Conservation (phyloP, 1,140 invertebrate species). For the Drosophila gunungcola region DNA sequence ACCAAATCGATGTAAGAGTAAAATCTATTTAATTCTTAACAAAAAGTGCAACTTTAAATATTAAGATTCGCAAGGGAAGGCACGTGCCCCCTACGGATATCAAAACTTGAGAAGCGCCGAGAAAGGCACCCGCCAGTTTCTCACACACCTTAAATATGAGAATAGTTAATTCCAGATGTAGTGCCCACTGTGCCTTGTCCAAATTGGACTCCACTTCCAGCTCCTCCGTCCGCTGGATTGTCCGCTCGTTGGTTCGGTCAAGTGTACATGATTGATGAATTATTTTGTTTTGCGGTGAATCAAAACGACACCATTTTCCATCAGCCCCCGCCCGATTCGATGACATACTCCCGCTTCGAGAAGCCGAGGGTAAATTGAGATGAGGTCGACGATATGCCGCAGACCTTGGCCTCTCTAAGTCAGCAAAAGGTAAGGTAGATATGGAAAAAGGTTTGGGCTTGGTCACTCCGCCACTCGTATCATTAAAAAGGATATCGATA, state of each 20-base stretch:
- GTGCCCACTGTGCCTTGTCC: constrained; percentile 6
- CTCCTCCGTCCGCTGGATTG: constrained; percentile 7
- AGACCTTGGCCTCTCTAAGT: constrained; percentile 49
- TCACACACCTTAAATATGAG: too few relatives aligned
- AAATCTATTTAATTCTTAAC: too few relatives aligned
- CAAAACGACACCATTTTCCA: constrained; percentile 77
- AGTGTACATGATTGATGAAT: constrained; percentile 83
- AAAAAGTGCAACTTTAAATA: too few relatives aligned
- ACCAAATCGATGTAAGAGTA: too few relatives aligned
- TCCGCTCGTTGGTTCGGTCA: constrained; percentile 52
- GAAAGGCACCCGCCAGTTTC: background rate
- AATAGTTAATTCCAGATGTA: too few relatives aligned
- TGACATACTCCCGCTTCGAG: constrained; percentile 65
- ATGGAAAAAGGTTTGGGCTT: constrained; percentile 75
- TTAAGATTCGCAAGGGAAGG: background rate
- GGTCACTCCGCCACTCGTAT: constrained; percentile 61
- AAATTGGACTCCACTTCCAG: constrained; percentile 9
- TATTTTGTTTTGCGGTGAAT: constrained; percentile 82
- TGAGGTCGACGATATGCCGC: constrained; percentile 36
- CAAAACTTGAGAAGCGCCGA: background rate
- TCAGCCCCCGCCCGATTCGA: constrained; percentile 50
- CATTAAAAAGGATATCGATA: constrained; percentile 81
- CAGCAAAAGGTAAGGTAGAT: constrained; percentile 23
- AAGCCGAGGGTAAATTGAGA: constrained; percentile 67
- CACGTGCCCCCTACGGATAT: background rate